phyloP scores from a whole-genome alignment of 2,888 invertebrate genomes.

The Lottia gigantea region DNA sequence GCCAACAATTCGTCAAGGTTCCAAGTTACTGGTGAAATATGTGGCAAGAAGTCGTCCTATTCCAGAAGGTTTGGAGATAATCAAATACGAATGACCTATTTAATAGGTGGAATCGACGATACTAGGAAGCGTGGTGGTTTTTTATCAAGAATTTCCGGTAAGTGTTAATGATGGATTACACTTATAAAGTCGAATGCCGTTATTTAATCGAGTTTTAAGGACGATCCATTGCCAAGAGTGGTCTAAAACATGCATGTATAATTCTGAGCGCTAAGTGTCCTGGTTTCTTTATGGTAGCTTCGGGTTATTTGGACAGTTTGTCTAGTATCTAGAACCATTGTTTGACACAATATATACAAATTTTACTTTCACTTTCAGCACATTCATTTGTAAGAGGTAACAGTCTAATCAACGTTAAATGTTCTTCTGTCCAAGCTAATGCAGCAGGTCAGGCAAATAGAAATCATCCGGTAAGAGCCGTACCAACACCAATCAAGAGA shows the following conservation, averaged over 20 bases:
- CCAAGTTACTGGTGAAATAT: constrained; percentile 17
- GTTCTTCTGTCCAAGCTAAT: not conserved
- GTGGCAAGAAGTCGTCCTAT: constrained; percentile 9
- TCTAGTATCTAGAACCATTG: too few species aligned
- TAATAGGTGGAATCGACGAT: not conserved
- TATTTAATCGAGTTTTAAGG: too few species aligned
- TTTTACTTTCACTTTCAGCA: not conserved
- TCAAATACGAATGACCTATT: constrained; percentile 14
- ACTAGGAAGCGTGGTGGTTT: constrained; percentile 12
- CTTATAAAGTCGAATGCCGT: too few species aligned
- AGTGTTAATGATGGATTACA: not conserved
- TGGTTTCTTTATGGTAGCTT: too few species aligned
- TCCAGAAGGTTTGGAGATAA: constrained; percentile 4
- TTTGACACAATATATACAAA: too few species aligned
- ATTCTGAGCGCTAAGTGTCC: too few species aligned
- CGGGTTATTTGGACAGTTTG: too few species aligned
- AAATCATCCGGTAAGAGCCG: not conserved
- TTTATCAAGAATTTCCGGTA: constrained; percentile 10
- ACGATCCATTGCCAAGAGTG: too few species aligned
- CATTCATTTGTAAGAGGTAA: not conserved
- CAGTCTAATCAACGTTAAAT: not conserved
- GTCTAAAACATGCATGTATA: too few species aligned
- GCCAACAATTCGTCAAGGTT: constrained; percentile 7
- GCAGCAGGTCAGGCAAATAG: too few species aligned
- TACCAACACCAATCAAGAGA: not conserved